Conservation (phyloP, 2,797 vertebrate species). For the Amazona ochrocephala region DNA sequence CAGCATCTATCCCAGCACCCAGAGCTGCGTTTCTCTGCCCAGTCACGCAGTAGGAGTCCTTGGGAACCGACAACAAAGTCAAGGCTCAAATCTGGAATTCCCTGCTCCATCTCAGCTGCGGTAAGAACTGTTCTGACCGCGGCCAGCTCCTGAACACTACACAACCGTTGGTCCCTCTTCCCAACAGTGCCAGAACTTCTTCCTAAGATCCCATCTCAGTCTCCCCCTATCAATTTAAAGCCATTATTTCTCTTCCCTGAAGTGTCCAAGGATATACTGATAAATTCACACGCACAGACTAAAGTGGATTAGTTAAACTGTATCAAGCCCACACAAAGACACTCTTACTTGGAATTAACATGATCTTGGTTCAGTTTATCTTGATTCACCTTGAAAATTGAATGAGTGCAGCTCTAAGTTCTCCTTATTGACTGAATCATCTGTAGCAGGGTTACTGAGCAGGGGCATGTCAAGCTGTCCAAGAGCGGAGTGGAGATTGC, state of each 20-base stretch:
- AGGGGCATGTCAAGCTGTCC: background rate
- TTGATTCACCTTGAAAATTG: background rate
- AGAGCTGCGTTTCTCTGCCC: background rate
- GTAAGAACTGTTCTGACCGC: no score
- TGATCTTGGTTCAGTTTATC: background rate
- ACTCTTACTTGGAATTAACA: background rate
- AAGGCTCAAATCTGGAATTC: background rate
- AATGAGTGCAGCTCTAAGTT: background rate
- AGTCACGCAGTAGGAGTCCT: rapidly evolving
- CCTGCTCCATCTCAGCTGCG: background rate
- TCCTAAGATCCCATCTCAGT: background rate
- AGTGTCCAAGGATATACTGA: no score
- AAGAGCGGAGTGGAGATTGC: background rate
- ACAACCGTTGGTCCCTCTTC: background rate
- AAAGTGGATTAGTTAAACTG: background rate
- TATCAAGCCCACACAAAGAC: background rate
- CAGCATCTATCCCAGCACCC: rapidly evolving
- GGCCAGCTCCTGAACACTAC: background rate
- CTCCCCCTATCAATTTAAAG: background rate
- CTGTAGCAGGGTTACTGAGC: background rate
- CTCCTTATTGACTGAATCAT: background rate
- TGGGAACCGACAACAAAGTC: background rate
- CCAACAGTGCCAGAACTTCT: background rate
- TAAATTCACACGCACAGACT: background rate
- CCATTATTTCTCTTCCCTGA: background rate